Evolutionary conservation across 2,113 vertebrate genomes (phyloP).

Genomic region (Rhinopomastus cyanomelas): DNA sequence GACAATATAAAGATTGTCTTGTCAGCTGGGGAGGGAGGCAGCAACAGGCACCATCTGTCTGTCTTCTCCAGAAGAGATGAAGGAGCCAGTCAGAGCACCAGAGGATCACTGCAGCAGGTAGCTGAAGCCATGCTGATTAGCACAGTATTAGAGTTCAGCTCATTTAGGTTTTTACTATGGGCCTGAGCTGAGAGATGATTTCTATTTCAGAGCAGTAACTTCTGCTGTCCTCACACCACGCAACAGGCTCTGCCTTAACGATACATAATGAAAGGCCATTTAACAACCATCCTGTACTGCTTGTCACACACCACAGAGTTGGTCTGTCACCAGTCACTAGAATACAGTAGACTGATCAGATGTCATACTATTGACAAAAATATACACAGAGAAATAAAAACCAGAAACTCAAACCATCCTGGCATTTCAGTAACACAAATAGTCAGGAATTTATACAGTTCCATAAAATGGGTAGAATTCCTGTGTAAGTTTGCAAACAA

Average conservation of each 20-base stretch:
- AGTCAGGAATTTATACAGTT: too few relatives aligned
- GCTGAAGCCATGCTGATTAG: not conserved
- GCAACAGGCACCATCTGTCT: slow-evolving; percentile 22
- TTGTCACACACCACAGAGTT: not conserved
- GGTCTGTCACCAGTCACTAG: not conserved
- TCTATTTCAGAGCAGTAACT: not conserved
- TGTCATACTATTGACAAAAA: not conserved
- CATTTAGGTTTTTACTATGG: not conserved
- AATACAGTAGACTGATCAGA: not conserved
- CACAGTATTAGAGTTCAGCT: not conserved
- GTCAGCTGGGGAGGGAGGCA: not conserved
- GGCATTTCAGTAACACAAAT: not conserved
- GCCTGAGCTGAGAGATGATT: not conserved
- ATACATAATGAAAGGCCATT: not conserved
- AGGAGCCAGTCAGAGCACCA: not conserved
- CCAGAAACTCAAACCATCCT: not conserved
- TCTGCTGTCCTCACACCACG: not conserved
- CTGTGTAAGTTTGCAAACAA: not conserved
- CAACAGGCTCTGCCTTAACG: not conserved
- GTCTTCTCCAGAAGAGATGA: not conserved
- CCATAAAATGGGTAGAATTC: too few relatives aligned
- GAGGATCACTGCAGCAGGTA: not conserved
- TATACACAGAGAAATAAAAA: not conserved
- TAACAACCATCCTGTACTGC: not conserved
- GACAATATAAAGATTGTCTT: not conserved